Conservation (phyloP, 2,888 invertebrate genomes). For the Pachliopta kotzebuea region DNA sequence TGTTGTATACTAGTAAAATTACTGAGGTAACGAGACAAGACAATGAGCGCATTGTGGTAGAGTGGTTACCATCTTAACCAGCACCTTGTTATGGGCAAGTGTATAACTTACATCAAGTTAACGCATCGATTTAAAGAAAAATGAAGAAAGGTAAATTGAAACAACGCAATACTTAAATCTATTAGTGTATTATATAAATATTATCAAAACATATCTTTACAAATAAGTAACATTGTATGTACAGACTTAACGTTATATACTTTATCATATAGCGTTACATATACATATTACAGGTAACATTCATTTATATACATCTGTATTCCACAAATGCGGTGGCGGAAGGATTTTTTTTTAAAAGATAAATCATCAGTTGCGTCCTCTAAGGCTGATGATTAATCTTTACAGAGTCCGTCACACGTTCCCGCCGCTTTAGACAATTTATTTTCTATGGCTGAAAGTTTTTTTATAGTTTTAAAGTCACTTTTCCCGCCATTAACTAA, state of each 20-base stretch:
- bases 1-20: too few species aligned
- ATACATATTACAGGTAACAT: background rate
- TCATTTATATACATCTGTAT: conserved; percentile 13
- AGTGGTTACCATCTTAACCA: too few species aligned
- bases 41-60: too few species aligned
- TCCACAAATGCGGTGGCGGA: conserved; percentile 22
- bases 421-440: background rate
- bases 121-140: too few species aligned
- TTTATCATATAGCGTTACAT: conserved; percentile 9
- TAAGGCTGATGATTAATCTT: conserved; percentile 44
- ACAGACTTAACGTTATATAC: conserved; percentile 27
- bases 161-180: conserved; percentile 35
- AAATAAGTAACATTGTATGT: conserved; percentile 30
- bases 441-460: background rate
- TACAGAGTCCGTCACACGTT: background rate
- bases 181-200: conserved; percentile 35
- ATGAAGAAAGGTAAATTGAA: too few species aligned
- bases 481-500: too few species aligned
- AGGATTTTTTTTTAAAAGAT: conserved; percentile 26
- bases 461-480: too few species aligned
- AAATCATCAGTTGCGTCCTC: conserved; percentile 62
- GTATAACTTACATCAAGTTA: too few species aligned
- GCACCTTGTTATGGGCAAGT: too few species aligned
- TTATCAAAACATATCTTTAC: conserved; percentile 30
- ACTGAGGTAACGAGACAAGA: too few species aligned